Base-by-base conservation (phyloP, 2,888 invertebrate species). In the Malacosoma neustria region DNA sequence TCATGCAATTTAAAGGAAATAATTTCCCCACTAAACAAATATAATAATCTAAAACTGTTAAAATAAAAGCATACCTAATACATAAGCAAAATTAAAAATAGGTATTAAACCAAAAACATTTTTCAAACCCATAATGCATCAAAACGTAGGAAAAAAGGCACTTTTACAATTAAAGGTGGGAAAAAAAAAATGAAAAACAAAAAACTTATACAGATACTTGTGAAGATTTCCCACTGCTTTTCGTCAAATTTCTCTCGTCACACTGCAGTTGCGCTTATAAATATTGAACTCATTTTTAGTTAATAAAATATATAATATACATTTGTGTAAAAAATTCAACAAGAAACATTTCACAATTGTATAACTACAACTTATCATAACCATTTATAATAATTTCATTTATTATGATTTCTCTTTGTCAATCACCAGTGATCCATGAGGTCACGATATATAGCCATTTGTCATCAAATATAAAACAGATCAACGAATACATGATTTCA, bases 181-280 rank as follows among this genome's bases (percentile, higher is more conserved):
- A 69, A 57, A 46, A 56, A 53, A 57, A 48, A 47, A 49, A 22
- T 41, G 57, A 47, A 55, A 57, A 50, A 60, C 50, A 61, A 65
- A 61, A 61, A 52, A 61, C 58, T 54, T 60, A 65, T 66, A 66
- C 58, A 66, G 58, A 60, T 61, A 67, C 60, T 65, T 67, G 64
- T 65, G 61, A 56, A 57, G 61, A 60, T 57, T 62, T 58, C 56
- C 60, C 57, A 56, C 62, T 58, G 56, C 69, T 57, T 57, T 63
- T 64, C 57, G 59, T 63, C 57, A 67, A 65, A 63, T 67, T 72
- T 80, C 80, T 81, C 80, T 81, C 82, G 77, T 80, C 73, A 81
- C 81, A 82, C 74, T 72, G 74, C 64, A 71, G 72, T 79, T 81
- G 72, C 75, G 66, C 81, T 84, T 82, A 82, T 64, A 73, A 71